Conservation (phyloP, 2,113 vertebrate species). For the Megaleporinus macrocephalus region DNA sequence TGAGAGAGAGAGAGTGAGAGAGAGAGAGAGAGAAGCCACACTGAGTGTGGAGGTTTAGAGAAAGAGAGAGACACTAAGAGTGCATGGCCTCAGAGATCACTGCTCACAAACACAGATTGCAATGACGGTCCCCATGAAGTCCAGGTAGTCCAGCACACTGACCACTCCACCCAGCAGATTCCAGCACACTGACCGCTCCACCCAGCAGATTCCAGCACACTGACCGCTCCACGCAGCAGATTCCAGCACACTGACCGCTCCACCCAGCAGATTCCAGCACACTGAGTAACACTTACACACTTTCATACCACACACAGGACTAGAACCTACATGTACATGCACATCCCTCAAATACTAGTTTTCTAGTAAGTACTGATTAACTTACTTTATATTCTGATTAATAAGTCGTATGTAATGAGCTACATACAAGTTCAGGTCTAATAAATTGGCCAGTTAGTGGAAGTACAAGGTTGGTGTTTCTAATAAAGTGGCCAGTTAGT, state of each 20-base stretch:
- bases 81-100: background rate
- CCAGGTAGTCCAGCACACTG: background rate
- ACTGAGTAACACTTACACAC: background rate
- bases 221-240: background rate
- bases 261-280: background rate
- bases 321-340: background rate
- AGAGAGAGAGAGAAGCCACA: background rate
- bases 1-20: conserved; percentile 31
- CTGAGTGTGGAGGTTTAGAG: background rate
- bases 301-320: background rate
- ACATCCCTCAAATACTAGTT: background rate
- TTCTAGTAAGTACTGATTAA: no score
- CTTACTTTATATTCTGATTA: no score
- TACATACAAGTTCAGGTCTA: no score
- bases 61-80: background rate
- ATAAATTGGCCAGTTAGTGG: no score
- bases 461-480: no score
- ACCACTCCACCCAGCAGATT: background rate
- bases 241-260: background rate
- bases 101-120: background rate
- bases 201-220: background rate
- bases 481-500: no score
- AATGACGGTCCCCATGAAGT: background rate
- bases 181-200: background rate
- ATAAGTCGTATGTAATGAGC: no score